A percentile compares a stretch with the other conserved stretches of the same genome.
phyloP scores from a whole-genome alignment of 2,113 vertebrate species.

The Pygoscelis adeliae region DNA sequence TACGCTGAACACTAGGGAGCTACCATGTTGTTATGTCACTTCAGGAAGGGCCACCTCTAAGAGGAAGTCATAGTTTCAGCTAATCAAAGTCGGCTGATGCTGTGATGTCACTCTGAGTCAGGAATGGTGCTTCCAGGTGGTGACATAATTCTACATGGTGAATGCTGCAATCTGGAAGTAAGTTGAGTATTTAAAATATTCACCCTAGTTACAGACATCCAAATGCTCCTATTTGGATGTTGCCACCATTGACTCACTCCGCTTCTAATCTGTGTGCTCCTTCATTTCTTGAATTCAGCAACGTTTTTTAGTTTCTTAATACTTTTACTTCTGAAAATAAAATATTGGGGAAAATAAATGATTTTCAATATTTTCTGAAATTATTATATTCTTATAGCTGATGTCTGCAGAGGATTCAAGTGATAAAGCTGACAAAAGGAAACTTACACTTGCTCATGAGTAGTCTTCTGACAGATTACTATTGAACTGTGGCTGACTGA shows the following conservation, averaged over 20 bases:
- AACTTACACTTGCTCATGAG: not conserved
- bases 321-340: conserved; percentile 12
- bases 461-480: not conserved
- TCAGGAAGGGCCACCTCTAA: conserved; percentile 56
- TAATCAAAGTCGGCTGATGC: conserved; percentile 55
- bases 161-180: conserved; percentile 49
- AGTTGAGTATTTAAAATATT: conserved; percentile 74
- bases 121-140: conserved; percentile 58
- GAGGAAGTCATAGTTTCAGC: conserved; percentile 57
- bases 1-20: conserved; percentile 79
- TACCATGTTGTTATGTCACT: conserved; percentile 68
- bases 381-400: not conserved
- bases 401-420: not conserved
- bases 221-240: conserved; percentile 71
- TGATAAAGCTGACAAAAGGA: not conserved
- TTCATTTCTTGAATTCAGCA: conserved; percentile 51
- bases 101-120: conserved; percentile 21
- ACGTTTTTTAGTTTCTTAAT: not conserved
- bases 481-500: not conserved
- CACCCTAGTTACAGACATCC: conserved; percentile 68
- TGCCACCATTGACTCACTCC: conserved; percentile 16
- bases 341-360: conserved; percentile 1
- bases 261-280: conserved; percentile 55
- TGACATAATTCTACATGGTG: conserved; percentile 50
- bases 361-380: not conserved